Conservation (phyloP, 2,888 invertebrate species). For the Sympetrum striolatum region DNA sequence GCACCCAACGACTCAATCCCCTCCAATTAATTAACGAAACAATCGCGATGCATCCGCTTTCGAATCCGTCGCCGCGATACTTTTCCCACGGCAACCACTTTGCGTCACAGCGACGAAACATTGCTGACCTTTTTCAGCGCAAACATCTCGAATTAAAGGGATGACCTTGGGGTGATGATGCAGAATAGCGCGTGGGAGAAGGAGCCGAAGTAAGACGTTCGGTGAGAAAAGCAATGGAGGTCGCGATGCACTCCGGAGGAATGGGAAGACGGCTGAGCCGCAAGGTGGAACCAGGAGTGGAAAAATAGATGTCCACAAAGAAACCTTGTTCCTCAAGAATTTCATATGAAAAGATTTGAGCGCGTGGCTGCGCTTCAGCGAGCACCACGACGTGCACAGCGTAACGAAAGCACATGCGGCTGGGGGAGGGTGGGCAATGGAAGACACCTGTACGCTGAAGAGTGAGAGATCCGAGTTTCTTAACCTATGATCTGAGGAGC, state of each 20-base stretch:
- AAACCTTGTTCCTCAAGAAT: not conserved
- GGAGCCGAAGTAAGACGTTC: not conserved
- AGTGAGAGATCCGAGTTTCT: not conserved
- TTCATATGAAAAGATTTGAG: not conserved
- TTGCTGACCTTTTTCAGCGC: not conserved
- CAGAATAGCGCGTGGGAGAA: not conserved
- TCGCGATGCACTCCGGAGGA: not conserved
- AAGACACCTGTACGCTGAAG: not conserved
- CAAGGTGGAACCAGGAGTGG: not conserved
- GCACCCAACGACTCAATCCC: too few species aligned
- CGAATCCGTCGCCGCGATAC: too few species aligned
- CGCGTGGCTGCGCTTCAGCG: not conserved
- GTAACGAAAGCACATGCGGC: not conserved
- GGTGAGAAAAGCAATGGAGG: not conserved
- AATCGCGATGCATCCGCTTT: too few species aligned
- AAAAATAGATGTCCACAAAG: not conserved
- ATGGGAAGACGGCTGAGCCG: not conserved
- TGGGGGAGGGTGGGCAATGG: not conserved
- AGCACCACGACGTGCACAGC: not conserved
- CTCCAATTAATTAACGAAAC: too few species aligned
- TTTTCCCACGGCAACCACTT: not conserved
- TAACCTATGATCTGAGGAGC: not conserved
- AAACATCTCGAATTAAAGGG: not conserved
- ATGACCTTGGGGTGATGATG: constrained; percentile 1
- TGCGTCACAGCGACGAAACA: not conserved